These are phyloP conservation scores for Calosoma granatense DNA, from an alignment of 1,140 invertebrate genomes.

Conservation along the genomic window DNA sequence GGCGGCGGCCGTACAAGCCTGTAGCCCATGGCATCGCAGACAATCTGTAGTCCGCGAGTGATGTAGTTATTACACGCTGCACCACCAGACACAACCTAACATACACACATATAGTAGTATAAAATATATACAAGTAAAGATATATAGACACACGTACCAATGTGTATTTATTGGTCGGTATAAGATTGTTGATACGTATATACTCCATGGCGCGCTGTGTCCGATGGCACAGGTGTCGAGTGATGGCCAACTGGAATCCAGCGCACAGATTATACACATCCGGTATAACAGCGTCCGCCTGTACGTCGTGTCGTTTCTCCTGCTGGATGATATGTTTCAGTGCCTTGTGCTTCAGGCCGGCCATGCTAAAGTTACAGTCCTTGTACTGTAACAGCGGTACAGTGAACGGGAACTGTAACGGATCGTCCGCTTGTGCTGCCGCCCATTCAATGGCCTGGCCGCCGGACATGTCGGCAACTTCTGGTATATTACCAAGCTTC, in stretches of 20 bases:
- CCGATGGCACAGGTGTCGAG: constrained; percentile 69
- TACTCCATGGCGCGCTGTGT: constrained; percentile 75
- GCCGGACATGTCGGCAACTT: constrained; percentile 63
- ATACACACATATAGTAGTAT: constrained; percentile 17
- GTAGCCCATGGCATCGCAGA: constrained; percentile 58
- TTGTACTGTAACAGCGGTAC: constrained; percentile 44
- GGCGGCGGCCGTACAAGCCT: constrained; percentile 64
- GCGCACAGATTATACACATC: constrained; percentile 79
- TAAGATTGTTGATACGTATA: constrained; percentile 47
- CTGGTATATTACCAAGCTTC: constrained; percentile 69
- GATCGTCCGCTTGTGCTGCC: constrained; percentile 56
- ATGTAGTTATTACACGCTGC: constrained; percentile 90
- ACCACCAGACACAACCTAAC: constrained; percentile 83
- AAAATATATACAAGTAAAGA: constrained; percentile 1
- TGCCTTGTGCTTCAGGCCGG: constrained; percentile 55
- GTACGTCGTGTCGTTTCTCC: constrained; percentile 47
- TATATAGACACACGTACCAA: constrained; percentile 38
- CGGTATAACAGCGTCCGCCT: constrained; percentile 61
- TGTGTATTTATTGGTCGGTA: constrained; percentile 44
- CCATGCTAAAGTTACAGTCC: constrained; percentile 80
- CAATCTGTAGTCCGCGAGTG: constrained; percentile 48
- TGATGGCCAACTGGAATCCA: constrained; percentile 63
- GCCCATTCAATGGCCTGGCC: constrained; percentile 78
- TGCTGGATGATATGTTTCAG: constrained; percentile 41
- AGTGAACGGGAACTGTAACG: constrained; percentile 55